These are phyloP conservation scores for Aphelenchoides avenae DNA, from an alignment of 1,140 invertebrate species.

Conservation along the genomic window DNA sequence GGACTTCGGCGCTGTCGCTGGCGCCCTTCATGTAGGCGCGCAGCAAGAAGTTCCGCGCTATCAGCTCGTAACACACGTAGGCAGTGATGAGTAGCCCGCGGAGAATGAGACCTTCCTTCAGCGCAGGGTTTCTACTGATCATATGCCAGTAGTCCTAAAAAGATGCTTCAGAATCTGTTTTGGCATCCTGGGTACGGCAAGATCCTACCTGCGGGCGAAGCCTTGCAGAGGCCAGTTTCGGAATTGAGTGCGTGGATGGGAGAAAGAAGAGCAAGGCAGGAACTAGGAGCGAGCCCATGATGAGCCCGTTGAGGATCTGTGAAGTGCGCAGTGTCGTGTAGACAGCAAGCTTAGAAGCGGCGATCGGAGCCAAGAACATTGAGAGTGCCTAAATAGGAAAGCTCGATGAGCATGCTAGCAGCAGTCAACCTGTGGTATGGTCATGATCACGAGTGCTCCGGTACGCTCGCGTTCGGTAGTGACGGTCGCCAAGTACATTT, in stretches of 20 bases:
- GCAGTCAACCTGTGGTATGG: constrained; percentile 53
- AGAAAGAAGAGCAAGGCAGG: constrained; percentile 55
- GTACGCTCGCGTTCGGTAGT: constrained; percentile 57
- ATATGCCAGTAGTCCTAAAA: constrained; percentile 56
- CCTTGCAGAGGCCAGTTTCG: constrained; percentile 49
- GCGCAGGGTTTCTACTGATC: constrained; percentile 51
- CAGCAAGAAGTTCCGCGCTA: constrained; percentile 56
- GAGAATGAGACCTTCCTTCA: constrained; percentile 53
- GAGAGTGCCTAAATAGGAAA: neutral
- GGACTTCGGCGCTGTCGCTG: constrained; percentile 53
- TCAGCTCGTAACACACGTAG: constrained; percentile 59
- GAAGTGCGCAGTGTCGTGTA: constrained; percentile 52
- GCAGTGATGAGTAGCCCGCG: constrained; percentile 47
- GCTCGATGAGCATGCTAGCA: constrained; percentile 53
- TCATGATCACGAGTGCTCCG: constrained; percentile 53
- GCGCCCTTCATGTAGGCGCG: constrained; percentile 56
- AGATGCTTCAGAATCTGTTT: neutral
- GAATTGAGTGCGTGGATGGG: constrained; percentile 56
- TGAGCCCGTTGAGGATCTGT: constrained; percentile 49
- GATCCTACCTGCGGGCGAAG: constrained; percentile 48
- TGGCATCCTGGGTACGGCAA: too few species aligned
- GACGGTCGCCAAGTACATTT: constrained; percentile 58
- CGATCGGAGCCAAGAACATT: constrained; percentile 24
- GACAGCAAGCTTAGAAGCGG: constrained; percentile 52
- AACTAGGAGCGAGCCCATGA: constrained; percentile 40